Evolutionary conservation across 2,888 invertebrate species (phyloP).

Genomic region (Drosophila conformis): DNA sequence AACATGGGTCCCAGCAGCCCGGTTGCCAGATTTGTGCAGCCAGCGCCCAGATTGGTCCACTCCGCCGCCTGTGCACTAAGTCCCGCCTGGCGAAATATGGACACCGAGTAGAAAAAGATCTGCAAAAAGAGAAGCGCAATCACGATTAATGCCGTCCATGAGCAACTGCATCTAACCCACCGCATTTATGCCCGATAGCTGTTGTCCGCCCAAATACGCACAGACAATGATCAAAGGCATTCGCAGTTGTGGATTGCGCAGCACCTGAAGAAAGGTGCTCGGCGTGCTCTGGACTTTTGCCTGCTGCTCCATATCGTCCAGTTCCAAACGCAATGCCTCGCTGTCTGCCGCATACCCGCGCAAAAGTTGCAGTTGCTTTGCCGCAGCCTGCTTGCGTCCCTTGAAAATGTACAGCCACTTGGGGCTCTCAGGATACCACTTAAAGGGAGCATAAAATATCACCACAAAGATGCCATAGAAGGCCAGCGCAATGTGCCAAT

Average conservation of each 20-base stretch:
- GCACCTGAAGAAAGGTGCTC: conserved; percentile 88
- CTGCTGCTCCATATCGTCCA: conserved; percentile 87
- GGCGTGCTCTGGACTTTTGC: conserved; percentile 79
- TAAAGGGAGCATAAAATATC: conserved; percentile 88
- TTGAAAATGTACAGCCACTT: conserved; percentile 92
- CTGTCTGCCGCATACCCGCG: conserved; percentile 85
- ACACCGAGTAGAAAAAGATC: conserved; percentile 92
- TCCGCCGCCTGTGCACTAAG: conserved; percentile 87
- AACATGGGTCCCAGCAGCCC: conserved; percentile 88
- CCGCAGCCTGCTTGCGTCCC: conserved; percentile 88
- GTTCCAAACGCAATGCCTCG: conserved; percentile 87
- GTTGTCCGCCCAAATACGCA: conserved; percentile 91
- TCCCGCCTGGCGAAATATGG: conserved; percentile 91
- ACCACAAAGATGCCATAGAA: conserved; percentile 89
- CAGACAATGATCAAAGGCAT: conserved; percentile 92
- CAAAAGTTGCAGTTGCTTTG: conserved; percentile 88
- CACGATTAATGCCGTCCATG: background rate
- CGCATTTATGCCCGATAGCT: conserved; percentile 95
- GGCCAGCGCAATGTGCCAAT: conserved; percentile 92
- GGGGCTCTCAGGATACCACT: conserved; percentile 94
- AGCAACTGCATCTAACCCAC: conserved; percentile 86
- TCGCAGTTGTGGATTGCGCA: conserved; percentile 87
- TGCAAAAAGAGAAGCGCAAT: conserved; percentile 37
- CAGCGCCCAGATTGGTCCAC: conserved; percentile 92
- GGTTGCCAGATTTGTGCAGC: conserved; percentile 88